Conservation (phyloP, 2,888 invertebrate genomes). For the Erebia ligea region DNA sequence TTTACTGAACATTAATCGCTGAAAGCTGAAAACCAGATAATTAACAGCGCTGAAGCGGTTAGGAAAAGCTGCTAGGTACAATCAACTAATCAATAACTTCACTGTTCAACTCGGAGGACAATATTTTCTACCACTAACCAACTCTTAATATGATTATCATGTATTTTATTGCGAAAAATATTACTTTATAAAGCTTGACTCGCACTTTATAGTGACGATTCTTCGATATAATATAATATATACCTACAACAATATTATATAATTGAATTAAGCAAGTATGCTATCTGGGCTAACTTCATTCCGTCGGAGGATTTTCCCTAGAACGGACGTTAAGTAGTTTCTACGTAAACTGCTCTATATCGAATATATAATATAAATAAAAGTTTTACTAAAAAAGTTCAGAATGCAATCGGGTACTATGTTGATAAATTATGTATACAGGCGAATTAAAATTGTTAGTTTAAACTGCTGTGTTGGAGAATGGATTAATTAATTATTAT, state of each 20-base stretch:
- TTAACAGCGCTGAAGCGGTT: constrained; percentile 7
- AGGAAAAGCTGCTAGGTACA: background rate
- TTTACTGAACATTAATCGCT: background rate
- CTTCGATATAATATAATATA: background rate
- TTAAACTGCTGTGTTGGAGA: constrained; percentile 7
- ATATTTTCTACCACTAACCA: no score
- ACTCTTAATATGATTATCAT: no score
- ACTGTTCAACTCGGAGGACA: background rate
- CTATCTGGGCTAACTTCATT: constrained; percentile 30
- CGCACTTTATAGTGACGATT: no score
- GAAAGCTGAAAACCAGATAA: background rate
- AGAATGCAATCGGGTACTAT: background rate
- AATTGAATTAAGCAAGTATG: background rate
- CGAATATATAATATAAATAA: background rate
- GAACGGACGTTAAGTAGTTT: constrained; percentile 19
- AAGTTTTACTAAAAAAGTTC: background rate
- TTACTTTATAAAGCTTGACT: no score
- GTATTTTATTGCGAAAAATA: no score
- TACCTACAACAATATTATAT: no score
- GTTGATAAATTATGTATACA: background rate
- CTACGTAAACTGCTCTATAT: no score
- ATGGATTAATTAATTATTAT: background rate
- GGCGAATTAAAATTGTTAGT: background rate
- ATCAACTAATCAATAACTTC: background rate
- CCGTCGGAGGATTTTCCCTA: constrained; percentile 28